Conservation (phyloP, 2,797 vertebrate species). For the Sternotherus odoratus region DNA sequence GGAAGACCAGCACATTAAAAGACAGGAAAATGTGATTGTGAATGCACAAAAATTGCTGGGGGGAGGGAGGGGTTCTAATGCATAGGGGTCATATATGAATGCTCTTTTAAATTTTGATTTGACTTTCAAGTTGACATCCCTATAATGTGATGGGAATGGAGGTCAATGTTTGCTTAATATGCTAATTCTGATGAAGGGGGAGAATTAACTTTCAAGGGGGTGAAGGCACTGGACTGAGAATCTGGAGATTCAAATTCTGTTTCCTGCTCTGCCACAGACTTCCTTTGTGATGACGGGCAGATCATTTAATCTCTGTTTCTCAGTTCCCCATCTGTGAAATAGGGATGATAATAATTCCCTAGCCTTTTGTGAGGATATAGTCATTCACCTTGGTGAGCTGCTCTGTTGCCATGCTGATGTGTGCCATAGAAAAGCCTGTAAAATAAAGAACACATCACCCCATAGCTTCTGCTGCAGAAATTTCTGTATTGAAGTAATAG, state of each 20-base stretch:
- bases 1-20: not conserved
- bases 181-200: not conserved
- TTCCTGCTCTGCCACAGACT: not conserved
- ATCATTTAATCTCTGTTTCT: not conserved
- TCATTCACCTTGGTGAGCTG: not conserved
- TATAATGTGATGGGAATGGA: not conserved
- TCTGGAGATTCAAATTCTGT: not conserved
- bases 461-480: not conserved
- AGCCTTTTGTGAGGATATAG: constrained; percentile 17
- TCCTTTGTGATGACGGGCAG: not conserved
- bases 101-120: constrained; percentile 13
- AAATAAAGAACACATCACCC: not conserved
- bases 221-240: not conserved
- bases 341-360: not conserved
- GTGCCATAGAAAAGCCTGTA: not conserved
- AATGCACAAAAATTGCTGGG: not conserved
- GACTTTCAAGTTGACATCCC: not conserved
- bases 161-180: not conserved
- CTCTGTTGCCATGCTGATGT: not conserved
- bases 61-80: not conserved
- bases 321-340: not conserved
- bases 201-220: not conserved
- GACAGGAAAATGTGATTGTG: not conserved
- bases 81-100: not conserved
- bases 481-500: not conserved